phyloP scores from a whole-genome alignment of 2,888 invertebrate species.

The Druceiella hillmani region DNA sequence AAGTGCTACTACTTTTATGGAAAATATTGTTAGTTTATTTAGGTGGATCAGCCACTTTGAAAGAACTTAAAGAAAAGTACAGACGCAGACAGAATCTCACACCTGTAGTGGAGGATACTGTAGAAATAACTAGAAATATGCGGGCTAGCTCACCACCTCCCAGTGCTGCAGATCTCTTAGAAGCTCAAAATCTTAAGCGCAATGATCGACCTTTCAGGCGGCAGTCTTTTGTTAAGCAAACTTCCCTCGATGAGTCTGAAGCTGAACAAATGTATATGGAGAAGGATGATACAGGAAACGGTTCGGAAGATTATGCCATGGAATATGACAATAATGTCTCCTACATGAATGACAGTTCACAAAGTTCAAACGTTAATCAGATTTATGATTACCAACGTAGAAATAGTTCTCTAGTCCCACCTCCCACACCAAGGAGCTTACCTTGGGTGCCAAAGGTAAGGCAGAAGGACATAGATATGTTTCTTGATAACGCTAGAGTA shows the following conservation, averaged over 20 bases:
- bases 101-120: slow-evolving; percentile 83
- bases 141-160: slow-evolving; percentile 93
- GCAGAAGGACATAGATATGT: slow-evolving; percentile 88
- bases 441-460: slow-evolving; percentile 97
- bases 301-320: slow-evolving; percentile 57
- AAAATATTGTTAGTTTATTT: slow-evolving; percentile 88
- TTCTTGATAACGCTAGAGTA: slow-evolving; percentile 82
- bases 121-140: slow-evolving; percentile 92
- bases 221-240: slow-evolving; percentile 86
- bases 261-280: slow-evolving; percentile 69
- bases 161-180: slow-evolving; percentile 83
- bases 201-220: slow-evolving; percentile 64
- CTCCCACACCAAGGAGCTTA: slow-evolving; percentile 56
- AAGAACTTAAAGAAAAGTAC: slow-evolving; percentile 67
- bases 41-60: slow-evolving; percentile 84
- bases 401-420: slow-evolving; percentile 46
- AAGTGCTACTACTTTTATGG: slow-evolving; percentile 92
- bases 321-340: slow-evolving; percentile 52
- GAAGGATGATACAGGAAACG: slow-evolving; percentile 58
- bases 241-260: slow-evolving; percentile 77
- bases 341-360: slow-evolving; percentile 37
- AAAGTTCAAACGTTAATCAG: slow-evolving; percentile 36
- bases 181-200: slow-evolving; percentile 66
- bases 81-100: slow-evolving; percentile 67
- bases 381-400: slow-evolving; percentile 42